Evolutionary conservation across 2,888 invertebrate species (phyloP).

Genomic region (Agrotis clavis): DNA sequence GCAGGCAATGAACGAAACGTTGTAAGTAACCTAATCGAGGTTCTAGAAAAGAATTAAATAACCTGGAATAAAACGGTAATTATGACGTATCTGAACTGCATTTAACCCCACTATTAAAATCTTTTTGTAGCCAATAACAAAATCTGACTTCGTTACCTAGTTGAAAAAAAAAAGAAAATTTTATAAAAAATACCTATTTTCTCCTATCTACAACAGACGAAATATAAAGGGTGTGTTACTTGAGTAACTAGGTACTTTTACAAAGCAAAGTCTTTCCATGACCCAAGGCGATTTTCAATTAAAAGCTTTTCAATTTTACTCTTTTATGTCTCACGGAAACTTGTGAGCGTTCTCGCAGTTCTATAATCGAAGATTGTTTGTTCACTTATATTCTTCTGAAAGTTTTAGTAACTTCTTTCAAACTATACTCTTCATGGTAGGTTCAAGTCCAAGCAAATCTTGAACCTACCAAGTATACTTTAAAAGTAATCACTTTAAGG

Average conservation of each 20-base stretch:
- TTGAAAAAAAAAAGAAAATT: neutral
- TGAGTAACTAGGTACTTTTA: conserved; percentile 19
- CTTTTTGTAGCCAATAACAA: neutral
- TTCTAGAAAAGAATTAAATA: conserved; percentile 68
- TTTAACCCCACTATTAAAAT: conserved; percentile 18
- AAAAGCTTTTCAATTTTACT: conserved; percentile 69
- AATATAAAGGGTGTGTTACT: conserved; percentile 14
- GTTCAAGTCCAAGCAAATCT: too few relatives aligned
- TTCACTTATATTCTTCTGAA: conserved; percentile 43
- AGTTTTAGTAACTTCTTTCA: conserved; percentile 27
- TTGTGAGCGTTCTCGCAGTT: conserved; percentile 44
- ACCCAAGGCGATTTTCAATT: conserved; percentile 68
- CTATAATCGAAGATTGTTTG: conserved; percentile 48
- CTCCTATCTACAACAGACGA: neutral
- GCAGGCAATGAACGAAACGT: neutral
- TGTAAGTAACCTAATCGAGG: conserved; percentile 37
- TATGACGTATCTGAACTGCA: conserved; percentile 41
- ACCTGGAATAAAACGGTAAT: conserved; percentile 68
- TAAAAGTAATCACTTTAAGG: too few relatives aligned
- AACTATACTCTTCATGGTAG: neutral
- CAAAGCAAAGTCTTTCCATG: conserved; percentile 57
- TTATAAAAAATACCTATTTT: neutral
- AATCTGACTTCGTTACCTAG: neutral
- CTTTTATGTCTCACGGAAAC: conserved; percentile 51
- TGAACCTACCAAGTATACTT: too few relatives aligned